Evolutionary conservation across 2,113 vertebrate genomes (phyloP).

Genomic region (Centropus unirufus): DNA sequence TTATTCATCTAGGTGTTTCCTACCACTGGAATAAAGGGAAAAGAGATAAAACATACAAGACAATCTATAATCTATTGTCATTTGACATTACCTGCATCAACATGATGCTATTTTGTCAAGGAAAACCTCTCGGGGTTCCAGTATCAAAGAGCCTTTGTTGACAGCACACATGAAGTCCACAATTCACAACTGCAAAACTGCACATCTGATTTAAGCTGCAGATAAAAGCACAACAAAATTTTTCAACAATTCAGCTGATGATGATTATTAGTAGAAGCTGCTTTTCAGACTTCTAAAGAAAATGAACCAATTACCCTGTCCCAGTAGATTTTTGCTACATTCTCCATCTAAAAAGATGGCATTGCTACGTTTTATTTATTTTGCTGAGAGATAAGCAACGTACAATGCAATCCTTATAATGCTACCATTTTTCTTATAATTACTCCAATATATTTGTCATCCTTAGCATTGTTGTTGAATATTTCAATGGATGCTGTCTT

Average conservation of each 20-base stretch:
- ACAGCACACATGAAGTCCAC: not conserved
- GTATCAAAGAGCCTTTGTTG: not conserved
- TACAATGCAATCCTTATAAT: not conserved
- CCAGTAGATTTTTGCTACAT: not conserved
- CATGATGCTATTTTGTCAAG: not conserved
- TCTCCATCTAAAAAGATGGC: not conserved
- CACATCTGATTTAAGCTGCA: not conserved
- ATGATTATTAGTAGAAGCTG: not conserved
- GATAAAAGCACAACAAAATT: not conserved
- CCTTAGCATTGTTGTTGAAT: not conserved
- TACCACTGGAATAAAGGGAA: not conserved
- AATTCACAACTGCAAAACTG: not conserved
- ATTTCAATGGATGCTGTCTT: not conserved
- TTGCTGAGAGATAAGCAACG: not conserved
- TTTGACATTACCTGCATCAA: not conserved
- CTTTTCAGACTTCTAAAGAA: slow-evolving; percentile 8
- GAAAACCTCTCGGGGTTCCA: not conserved
- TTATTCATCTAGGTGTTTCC: not conserved
- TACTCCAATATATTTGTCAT: not conserved
- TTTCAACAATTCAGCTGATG: not conserved
- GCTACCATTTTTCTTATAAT: not conserved
- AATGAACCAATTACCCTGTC: not conserved
- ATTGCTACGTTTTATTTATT: not conserved
- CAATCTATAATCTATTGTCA: not conserved
- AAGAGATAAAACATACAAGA: not conserved